Evolutionary conservation across 2,113 vertebrate genomes (phyloP).

Genomic region (Triplophysa siluroides): DNA sequence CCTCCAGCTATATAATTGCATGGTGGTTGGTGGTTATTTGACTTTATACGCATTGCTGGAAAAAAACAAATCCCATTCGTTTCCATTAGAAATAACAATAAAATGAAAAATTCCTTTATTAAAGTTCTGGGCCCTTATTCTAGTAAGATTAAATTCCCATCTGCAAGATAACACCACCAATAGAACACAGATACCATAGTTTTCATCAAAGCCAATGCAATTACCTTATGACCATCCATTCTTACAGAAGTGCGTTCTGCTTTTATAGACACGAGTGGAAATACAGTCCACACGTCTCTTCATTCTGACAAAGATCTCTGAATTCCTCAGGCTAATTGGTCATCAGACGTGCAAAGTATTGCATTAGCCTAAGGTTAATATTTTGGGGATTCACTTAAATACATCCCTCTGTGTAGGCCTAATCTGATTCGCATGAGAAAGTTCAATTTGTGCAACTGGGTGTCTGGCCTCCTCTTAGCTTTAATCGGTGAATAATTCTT

Average conservation of each 20-base stretch:
- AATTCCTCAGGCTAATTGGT: neutral
- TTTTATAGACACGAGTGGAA: too few relatives aligned
- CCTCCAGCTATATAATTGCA: neutral
- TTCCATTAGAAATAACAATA: too few relatives aligned
- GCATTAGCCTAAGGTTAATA: neutral
- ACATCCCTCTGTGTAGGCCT: neutral
- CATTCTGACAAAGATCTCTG: neutral
- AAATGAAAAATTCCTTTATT: too few relatives aligned
- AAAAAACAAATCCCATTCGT: too few relatives aligned
- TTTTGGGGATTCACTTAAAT: neutral
- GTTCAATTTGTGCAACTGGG: too few relatives aligned
- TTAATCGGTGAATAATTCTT: neutral
- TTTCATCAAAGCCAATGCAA: too few relatives aligned
- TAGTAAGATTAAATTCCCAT: too few relatives aligned
- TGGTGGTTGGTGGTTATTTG: neutral
- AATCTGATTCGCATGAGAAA: neutral
- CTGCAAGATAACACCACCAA: too few relatives aligned
- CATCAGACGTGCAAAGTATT: neutral
- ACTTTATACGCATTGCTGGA: neutral
- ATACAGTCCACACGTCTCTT: neutral
- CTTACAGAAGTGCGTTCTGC: too few relatives aligned
- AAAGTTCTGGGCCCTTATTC: too few relatives aligned
- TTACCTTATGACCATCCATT: too few relatives aligned
- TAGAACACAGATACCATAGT: too few relatives aligned
- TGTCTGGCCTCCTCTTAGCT: neutral